Evolutionary conservation across 2,113 vertebrate species (phyloP), one percentile per base, ranked within the genome.

Genomic region (Cheilinus undulatus): DNA sequence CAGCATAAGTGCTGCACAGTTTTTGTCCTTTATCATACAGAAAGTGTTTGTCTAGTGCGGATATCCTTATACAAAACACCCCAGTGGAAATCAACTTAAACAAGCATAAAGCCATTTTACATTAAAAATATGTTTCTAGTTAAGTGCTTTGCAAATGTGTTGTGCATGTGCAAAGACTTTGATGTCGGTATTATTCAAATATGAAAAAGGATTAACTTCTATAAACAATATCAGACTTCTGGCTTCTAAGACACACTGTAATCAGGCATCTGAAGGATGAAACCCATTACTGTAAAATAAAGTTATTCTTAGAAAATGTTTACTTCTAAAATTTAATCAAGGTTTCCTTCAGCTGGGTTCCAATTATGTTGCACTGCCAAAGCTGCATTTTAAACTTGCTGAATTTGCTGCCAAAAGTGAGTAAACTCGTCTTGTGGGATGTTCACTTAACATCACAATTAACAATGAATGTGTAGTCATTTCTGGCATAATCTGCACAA

Each of bases 261-360:
- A 90, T 92, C 90, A 87, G 76, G 53, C 86, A 63, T 82, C 69
- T 78, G 73, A 83, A 65, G 77, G 82, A 92, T 82, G 83, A 85
- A 88, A 64, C 65, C 81, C 73, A 86, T 88, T 89, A 82, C 65
- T 58, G 67, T 73, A 76, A 80, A 86, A 86, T 88, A 85, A 88
- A 85, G 87, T 91, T 90, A 84, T 89, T 88, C 86, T 89, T 85
- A 79, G 86, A 74, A 89, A 85, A 84, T 89, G 83, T 89, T 85
- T 79, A 82, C 71, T 71, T 82, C 62, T 74, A 43, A 66, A 78
- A 82, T 85, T 71, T 67, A 81, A 90, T 88, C 82, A 88, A 76
- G 80, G 53, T 83, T 86, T 82, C 69, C 53, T 42, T 75, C 77
- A 84, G 30, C 60, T 78, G 69, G 14, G 45, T 49, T 81, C 67